These are phyloP conservation scores for Chelmon rostratus DNA, from an alignment of 2,797 vertebrate species.

Conservation along the genomic window DNA sequence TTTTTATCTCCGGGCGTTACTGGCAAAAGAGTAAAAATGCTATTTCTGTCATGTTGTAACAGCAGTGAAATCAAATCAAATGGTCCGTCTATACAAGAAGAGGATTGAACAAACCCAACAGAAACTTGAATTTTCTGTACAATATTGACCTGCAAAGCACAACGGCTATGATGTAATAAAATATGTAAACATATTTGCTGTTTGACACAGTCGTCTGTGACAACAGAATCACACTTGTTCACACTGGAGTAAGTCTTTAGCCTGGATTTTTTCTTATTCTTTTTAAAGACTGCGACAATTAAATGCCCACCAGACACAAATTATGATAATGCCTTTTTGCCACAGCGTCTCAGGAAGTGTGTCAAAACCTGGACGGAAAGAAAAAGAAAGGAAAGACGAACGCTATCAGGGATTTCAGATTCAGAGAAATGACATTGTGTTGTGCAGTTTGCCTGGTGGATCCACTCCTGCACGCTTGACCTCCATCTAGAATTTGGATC, in stretches of 20 bases:
- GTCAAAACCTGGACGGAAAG: conserved; percentile 36
- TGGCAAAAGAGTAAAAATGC: conserved; percentile 63
- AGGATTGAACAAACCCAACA: conserved; percentile 61
- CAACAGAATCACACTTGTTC: conserved; percentile 78
- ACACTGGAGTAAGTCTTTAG: conserved; percentile 64
- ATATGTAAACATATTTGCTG: conserved; percentile 87
- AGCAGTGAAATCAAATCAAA: conserved; percentile 70
- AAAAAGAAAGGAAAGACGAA: conserved; percentile 28
- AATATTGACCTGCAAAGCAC: conserved; percentile 85
- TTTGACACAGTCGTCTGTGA: conserved; percentile 85
- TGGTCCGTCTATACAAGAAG: conserved; percentile 73
- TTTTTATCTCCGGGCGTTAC: conserved; percentile 60
- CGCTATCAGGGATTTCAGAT: conserved; percentile 54
- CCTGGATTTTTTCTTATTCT: conserved; percentile 42
- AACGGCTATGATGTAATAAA: conserved; percentile 83
- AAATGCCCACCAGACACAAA: conserved; percentile 62
- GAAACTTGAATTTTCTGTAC: conserved; percentile 80
- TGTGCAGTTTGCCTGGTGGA: conserved; percentile 62
- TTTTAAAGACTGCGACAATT: conserved; percentile 62
- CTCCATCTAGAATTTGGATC: conserved; percentile 65
- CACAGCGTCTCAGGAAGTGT: conserved; percentile 54
- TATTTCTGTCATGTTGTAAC: conserved; percentile 69
- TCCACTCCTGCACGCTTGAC: conserved; percentile 60
- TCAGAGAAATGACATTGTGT: conserved; percentile 45
- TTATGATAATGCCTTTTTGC: conserved; percentile 57